Base-by-base conservation (phyloP, 2,888 invertebrate genomes). In the Lithophane leautieri region DNA sequence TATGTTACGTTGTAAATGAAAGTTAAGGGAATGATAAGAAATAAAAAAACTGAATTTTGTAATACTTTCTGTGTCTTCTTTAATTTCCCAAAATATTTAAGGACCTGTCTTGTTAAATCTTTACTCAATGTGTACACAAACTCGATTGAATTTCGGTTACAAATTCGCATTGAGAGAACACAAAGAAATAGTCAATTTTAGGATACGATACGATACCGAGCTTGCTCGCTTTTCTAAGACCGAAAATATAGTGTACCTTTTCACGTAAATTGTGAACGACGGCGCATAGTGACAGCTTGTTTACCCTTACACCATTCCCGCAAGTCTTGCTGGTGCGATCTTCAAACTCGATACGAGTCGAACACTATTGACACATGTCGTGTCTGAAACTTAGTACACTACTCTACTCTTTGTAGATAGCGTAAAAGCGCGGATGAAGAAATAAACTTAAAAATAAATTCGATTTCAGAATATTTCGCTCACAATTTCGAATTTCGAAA, bases 281-380 rank as follows among this genome's bases (percentile, higher is more conserved):
- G 70, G 63, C 56, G 40, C 40, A 68, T 71, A 62, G 44, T 81
- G 84, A 73, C 84, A 81, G 71, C 66, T 84, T 86, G 84, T 84
- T 84, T 84, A 78, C 82, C 69, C 62, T 60, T 44, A 69, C 62
- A 47, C 70, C 47, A 54, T 54, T 22, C 70, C 40, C 69, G 42
- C 68, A 69, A 61, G 74, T 74, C 40, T 58, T 61, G 63, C 72
- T 63, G 63, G 67, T 74, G 66, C 71, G 85, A 86, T 84, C 52
- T 62, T 71, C 69, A 78, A 68, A 74, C 70, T 42, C 76, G 83
- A 84, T 86, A 84, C 77, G 71, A 76, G 66, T 65, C 28, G 71
- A 69, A 28, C 58, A 12, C 74, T 84, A 84, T 84, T 84, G 87
- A 84, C 87, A 84, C 54, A 81, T 81, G 70, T 86, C 79, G 70